Evolutionary conservation across 2,113 vertebrate genomes (phyloP).

Genomic region (Equus przewalskii): DNA sequence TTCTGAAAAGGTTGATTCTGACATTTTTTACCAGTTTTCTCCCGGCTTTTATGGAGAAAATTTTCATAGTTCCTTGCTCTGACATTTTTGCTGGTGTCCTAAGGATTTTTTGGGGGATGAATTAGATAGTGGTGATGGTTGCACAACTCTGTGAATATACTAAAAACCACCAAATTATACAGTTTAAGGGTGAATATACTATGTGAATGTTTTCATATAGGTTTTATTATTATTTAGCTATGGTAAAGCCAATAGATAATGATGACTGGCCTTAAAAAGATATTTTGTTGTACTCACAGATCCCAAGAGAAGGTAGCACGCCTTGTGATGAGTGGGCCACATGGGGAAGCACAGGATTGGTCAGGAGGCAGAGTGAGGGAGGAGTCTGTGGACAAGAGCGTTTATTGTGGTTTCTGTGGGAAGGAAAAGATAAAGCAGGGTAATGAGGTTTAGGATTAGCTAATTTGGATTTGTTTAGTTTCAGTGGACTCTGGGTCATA

Average conservation of each 20-base stretch:
- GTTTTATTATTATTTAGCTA: neutral
- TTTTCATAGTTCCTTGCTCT: neutral
- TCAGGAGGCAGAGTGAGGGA: neutral
- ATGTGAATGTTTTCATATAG: neutral
- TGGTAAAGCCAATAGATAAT: neutral
- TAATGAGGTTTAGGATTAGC: neutral
- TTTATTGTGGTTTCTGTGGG: neutral
- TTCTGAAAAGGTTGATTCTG: constrained; percentile 30
- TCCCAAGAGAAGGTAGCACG: neutral
- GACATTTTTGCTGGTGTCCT: neutral
- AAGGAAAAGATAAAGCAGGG: neutral
- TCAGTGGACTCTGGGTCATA: neutral
- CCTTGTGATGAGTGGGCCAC: neutral
- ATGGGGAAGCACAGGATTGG: neutral
- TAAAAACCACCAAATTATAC: neutral
- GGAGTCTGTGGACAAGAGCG: neutral
- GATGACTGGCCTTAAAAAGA: neutral
- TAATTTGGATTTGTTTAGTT: neutral
- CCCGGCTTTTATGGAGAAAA: neutral
- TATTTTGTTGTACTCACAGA: neutral
- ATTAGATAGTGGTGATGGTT: neutral
- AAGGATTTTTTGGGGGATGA: neutral
- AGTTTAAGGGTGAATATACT: neutral
- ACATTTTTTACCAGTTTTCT: neutral
- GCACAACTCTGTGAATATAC: neutral